Percentiles rank a stretch among this genome's conserved stretches.
phyloP scores from a whole-genome alignment of 2,888 invertebrate genomes.

The Neoscelio sp. region DNA sequence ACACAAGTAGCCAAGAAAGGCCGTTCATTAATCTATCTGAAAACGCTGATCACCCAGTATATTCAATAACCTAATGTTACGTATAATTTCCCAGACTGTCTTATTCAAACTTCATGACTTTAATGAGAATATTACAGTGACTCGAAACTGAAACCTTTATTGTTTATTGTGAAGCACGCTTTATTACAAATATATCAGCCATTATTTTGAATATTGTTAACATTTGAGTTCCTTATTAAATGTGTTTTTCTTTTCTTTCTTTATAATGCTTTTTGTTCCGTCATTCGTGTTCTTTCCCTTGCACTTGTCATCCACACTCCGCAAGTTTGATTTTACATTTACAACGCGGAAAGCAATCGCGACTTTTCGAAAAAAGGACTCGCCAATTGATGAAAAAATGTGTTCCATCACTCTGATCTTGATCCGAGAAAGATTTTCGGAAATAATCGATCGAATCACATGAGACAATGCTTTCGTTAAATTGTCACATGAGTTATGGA shows the following conservation, averaged over 20 bases:
- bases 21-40: too few relatives aligned
- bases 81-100: too few relatives aligned
- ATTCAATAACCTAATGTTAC: too few relatives aligned
- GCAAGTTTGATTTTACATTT: slow-evolving; percentile 6
- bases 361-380: slow-evolving; percentile 25
- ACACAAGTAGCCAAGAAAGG: too few relatives aligned
- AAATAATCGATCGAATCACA: too few relatives aligned
- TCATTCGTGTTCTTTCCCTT: slow-evolving; percentile 49
- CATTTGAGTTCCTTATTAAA: slow-evolving; percentile 11
- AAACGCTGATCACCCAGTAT: too few relatives aligned
- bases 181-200: slow-evolving; percentile 6
- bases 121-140: too few relatives aligned
- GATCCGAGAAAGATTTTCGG: neutral
- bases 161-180: slow-evolving; percentile 23
- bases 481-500: neutral
- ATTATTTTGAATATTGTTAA: neutral
- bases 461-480: neutral
- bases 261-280: slow-evolving; percentile 50
- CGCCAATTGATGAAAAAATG: neutral
- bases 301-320: slow-evolving; percentile 55
- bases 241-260: slow-evolving; percentile 36
- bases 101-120: too few relatives aligned
- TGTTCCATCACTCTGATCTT: neutral
- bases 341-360: neutral
- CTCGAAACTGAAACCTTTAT: too few relatives aligned